phyloP scores from a whole-genome alignment of 2,888 invertebrate genomes.

The Synergus gifuensis region DNA sequence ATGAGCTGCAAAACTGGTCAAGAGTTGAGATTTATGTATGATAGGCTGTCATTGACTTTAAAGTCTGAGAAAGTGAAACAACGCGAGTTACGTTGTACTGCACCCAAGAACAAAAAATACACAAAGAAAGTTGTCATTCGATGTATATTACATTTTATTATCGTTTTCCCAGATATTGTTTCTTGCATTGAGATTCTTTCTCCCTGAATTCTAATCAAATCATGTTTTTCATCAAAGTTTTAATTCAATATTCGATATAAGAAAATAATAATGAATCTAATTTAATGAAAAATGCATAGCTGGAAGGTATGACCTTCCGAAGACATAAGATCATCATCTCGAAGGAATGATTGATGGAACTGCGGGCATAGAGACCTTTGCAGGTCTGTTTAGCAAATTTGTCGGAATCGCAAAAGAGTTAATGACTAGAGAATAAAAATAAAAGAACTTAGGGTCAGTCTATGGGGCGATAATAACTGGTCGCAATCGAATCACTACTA shows the following conservation, averaged over 20 bases:
- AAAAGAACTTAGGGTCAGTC: constrained; percentile 42
- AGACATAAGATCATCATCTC: not conserved
- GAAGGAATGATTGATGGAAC: constrained; percentile 30
- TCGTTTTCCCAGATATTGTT: not conserved
- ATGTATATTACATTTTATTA: constrained; percentile 31
- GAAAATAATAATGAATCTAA: not conserved
- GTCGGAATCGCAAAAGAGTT: constrained; percentile 54
- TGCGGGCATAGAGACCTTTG: constrained; percentile 14
- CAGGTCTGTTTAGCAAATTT: constrained; percentile 45
- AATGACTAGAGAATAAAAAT: constrained; percentile 47
- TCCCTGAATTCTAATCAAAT: not conserved
- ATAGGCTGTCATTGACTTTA: constrained; percentile 41
- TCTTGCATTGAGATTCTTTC: not conserved
- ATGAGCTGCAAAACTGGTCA: constrained; percentile 41
- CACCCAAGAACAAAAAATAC: constrained; percentile 5
- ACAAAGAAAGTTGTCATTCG: constrained; percentile 40
- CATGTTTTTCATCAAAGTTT: not conserved
- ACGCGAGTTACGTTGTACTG: constrained; percentile 36
- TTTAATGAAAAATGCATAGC: constrained; percentile 24
- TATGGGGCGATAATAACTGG: constrained; percentile 54
- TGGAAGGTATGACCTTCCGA: constrained; percentile 2
- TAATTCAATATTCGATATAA: not conserved
- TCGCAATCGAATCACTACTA: constrained; percentile 64
- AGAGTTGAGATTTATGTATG: constrained; percentile 40
- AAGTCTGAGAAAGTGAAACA: constrained; percentile 42